These are phyloP conservation scores for Petrocephalus schoutedeni DNA, from an alignment of 2,797 vertebrate species.

Conservation along the genomic window DNA sequence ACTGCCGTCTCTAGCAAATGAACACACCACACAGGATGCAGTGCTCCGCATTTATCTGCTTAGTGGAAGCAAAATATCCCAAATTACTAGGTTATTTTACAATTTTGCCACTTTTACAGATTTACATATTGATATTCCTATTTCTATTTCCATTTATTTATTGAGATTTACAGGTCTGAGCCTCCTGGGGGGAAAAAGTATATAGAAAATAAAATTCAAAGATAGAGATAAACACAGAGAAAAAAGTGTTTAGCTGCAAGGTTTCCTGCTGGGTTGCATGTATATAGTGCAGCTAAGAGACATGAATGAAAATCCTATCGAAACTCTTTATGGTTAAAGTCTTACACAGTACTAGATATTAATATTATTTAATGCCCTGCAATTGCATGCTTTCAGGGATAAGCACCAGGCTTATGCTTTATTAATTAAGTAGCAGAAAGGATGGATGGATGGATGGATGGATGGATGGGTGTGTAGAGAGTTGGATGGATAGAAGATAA, in stretches of 20 bases:
- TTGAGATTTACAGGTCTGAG: slow-evolving; percentile 15
- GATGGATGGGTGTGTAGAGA: too few relatives aligned
- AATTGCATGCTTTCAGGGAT: neutral
- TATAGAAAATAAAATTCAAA: neutral
- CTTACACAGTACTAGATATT: neutral
- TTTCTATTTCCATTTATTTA: neutral
- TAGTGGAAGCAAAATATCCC: neutral
- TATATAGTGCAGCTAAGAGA: neutral
- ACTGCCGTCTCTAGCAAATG: neutral
- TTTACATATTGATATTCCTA: neutral
- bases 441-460: neutral
- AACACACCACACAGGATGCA: neutral
- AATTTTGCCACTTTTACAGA: neutral
- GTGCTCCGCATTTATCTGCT: neutral
- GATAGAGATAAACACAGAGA: neutral
- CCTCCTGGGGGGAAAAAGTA: neutral
- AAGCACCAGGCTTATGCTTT: neutral
- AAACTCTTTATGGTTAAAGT: slow-evolving; percentile 1
- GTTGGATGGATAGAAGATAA: neutral
- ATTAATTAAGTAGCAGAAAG: neutral
- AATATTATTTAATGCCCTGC: neutral
- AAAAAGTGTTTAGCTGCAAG: neutral
- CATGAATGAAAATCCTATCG: neutral
- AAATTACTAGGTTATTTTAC: neutral
- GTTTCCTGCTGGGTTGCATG: neutral